A percentile compares a stretch with the other conserved stretches of the same genome.
phyloP scores from a whole-genome alignment of 2,113 vertebrate genomes.

The Atlantisia rogersi region DNA sequence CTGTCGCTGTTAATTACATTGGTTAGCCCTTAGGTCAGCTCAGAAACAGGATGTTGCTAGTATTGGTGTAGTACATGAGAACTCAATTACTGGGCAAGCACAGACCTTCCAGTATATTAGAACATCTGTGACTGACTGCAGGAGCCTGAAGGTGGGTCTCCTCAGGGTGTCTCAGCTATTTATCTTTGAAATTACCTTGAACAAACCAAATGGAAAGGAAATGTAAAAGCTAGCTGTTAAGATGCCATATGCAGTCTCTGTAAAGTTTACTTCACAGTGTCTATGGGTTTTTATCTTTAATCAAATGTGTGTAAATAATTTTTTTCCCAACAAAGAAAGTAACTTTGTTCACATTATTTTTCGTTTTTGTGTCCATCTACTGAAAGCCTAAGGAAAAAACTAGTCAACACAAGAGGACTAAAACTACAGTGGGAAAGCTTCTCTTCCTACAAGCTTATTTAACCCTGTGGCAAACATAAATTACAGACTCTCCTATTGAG shows the following conservation, averaged over 20 bases:
- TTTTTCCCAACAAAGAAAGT: background rate
- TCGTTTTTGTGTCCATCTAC: background rate
- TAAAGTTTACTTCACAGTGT: background rate
- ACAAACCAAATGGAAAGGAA: background rate
- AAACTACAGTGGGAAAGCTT: background rate
- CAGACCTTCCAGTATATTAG: background rate
- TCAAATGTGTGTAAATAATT: background rate
- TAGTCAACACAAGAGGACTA: background rate
- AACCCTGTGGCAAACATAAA: background rate
- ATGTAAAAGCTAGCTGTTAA: background rate
- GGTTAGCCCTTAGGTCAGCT: background rate
- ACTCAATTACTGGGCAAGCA: background rate
- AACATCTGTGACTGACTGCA: background rate
- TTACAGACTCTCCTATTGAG: background rate
- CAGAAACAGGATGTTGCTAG: background rate
- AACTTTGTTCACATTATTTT: background rate
- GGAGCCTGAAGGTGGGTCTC: background rate
- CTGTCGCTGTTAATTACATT: background rate
- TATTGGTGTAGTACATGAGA: background rate
- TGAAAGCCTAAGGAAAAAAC: background rate
- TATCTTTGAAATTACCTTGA: background rate
- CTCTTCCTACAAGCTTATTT: background rate
- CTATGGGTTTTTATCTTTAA: background rate
- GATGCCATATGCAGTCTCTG: background rate
- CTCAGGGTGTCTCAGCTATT: background rate